Conservation (phyloP, 1,140 invertebrate species). For the Leptinotarsa defecta region DNA sequence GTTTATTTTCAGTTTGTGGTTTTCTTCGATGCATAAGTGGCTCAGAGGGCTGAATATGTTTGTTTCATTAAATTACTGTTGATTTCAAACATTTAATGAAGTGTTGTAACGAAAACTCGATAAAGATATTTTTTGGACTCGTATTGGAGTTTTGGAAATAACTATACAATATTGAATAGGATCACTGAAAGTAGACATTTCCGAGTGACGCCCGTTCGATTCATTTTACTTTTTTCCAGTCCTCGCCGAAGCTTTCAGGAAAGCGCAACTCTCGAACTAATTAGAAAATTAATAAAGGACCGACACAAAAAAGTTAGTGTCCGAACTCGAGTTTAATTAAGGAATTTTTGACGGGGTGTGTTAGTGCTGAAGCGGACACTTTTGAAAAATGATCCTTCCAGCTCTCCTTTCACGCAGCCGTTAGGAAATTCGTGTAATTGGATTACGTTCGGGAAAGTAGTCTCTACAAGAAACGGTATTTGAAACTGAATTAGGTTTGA, state of each 20-base stretch:
- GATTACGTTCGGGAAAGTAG: background rate
- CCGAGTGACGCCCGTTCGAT: background rate
- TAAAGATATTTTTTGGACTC: too few relatives aligned
- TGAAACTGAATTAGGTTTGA: too few relatives aligned
- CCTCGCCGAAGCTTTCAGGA: conserved; percentile 14
- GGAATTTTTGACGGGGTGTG: conserved; percentile 18
- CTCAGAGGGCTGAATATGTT: too few relatives aligned
- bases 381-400: conserved; percentile 17
- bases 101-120: too few relatives aligned
- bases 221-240: conserved; percentile 20
- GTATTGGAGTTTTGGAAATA: too few relatives aligned
- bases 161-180: too few relatives aligned
- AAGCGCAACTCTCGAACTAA: conserved; percentile 26
- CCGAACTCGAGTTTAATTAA: conserved; percentile 19
- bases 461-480: too few relatives aligned
- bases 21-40: too few relatives aligned
- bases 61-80: too few relatives aligned
- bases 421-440: conserved; percentile 10
- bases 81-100: too few relatives aligned
- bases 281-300: conserved; percentile 28
- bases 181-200: too few relatives aligned
- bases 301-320: conserved; percentile 23
- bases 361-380: conserved; percentile 7
- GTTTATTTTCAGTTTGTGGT: too few relatives aligned
- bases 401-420: conserved; percentile 5